Base-by-base conservation (phyloP, 1,140 invertebrate species). In the Drosophila lowei region DNA sequence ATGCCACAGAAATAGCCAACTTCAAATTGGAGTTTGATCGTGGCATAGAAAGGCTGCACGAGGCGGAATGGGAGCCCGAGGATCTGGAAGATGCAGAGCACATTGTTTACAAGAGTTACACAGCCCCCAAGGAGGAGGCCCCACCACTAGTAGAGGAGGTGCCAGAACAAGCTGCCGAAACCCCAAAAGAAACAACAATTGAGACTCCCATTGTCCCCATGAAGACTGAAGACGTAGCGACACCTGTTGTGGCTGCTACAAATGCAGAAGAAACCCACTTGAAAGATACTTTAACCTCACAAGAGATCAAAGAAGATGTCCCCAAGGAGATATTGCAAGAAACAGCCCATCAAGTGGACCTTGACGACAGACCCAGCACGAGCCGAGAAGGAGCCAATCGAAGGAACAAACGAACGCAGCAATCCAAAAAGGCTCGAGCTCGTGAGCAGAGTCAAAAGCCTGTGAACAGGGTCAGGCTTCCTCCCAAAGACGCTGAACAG, bases 1-100 rank as follows among this genome's bases (percentile, higher is more conserved):
- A 90, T 50, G 70, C 86, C 9, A 81, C 85, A 0, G 90, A 90
- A 66, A 90, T 90, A 38, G 83, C 74, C 15, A 90, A 84, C 23
- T 90, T 90, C 25, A 81, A 70, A 18, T 48, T 88, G 48, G 79
- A 90, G 9, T 81, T 90, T 16, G 89, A 90, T 67, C 79, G 86
- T 3, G 75, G 66, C 6, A 52, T 72, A 1, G 72, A 84, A 28
- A 72, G 72, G 25, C 43, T 34, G 30, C 86, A 90, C 52, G 79
- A 88, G 7, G 8, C 55, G 9, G 79, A 91, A 21, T 91, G 64
- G 52, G 59, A 89, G 4, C 43, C 53, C 2, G 53, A 72, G 15
- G 63, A 76, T 18, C 30, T 91, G 0, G 49, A 70, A 11, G 59
- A 78, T 11, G 88, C 90, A 0, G 55, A 72, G 21, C 74, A 50